Evolutionary conservation across 2,797 vertebrate species (phyloP).

Genomic region (Enteromius afrohamiltoni): DNA sequence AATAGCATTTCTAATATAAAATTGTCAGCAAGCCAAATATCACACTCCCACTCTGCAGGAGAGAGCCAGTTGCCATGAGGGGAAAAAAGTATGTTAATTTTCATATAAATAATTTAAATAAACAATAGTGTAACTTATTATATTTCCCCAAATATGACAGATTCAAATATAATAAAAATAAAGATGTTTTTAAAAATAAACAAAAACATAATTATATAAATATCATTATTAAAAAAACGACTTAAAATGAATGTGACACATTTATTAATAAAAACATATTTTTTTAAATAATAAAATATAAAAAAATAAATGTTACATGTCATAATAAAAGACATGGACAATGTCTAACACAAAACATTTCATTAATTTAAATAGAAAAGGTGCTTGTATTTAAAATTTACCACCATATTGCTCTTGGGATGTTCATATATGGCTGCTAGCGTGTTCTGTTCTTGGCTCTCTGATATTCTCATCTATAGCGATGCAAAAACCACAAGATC

Average conservation of each 20-base stretch:
- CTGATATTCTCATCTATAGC: background rate
- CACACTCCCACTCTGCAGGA: background rate
- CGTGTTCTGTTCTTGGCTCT: background rate
- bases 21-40: background rate
- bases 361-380: background rate
- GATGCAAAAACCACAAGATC: background rate
- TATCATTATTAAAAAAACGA: background rate
- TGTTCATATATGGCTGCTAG: background rate
- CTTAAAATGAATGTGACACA: background rate
- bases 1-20: background rate
- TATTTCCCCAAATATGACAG: background rate
- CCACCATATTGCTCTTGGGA: background rate
- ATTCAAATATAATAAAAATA: background rate
- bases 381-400: background rate
- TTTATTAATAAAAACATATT: background rate
- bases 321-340: background rate
- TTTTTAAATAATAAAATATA: background rate
- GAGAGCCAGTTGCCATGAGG: background rate
- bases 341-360: background rate
- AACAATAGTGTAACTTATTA: background rate
- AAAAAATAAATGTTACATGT: background rate
- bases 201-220: background rate
- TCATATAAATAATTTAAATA: background rate
- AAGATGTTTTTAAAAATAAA: background rate
- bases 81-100: background rate